These are phyloP conservation scores for Brachystomella parvula DNA, from an alignment of 1,140 invertebrate species.

Conservation along the genomic window DNA sequence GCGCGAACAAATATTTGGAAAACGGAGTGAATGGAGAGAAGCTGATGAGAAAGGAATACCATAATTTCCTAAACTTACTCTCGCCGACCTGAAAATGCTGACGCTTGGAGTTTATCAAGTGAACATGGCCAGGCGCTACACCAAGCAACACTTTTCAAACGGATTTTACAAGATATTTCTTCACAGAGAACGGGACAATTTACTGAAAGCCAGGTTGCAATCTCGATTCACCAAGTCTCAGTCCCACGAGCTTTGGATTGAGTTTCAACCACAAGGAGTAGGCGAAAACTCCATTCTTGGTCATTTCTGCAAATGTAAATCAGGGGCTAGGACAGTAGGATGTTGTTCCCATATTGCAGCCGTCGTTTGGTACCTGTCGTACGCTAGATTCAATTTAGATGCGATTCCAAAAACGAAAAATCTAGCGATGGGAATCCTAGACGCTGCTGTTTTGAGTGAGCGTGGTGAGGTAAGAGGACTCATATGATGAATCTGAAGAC, in stretches of 20 bases:
- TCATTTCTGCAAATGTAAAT: conserved; percentile 21
- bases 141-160: neutral
- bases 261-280: neutral
- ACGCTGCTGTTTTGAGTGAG: neutral
- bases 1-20: neutral
- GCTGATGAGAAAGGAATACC: neutral
- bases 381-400: neutral
- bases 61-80: conserved; percentile 13
- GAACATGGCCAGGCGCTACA: neutral
- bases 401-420: neutral
- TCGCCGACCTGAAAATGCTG: neutral
- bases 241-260: neutral
- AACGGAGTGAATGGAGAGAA: neutral
- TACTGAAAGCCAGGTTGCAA: conserved; percentile 4
- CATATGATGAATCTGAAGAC: neutral
- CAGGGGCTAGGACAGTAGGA: conserved; percentile 14
- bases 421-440: neutral
- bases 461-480: neutral
- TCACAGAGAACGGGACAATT: neutral
- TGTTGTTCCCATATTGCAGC: conserved; percentile 13
- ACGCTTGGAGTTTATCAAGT: conserved; percentile 17
- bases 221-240: neutral
- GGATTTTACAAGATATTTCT: neutral
- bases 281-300: neutral
- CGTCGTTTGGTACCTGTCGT: conserved; percentile 20